Conservation (phyloP, 1,140 invertebrate genomes). For the Trissolcus basalis region DNA sequence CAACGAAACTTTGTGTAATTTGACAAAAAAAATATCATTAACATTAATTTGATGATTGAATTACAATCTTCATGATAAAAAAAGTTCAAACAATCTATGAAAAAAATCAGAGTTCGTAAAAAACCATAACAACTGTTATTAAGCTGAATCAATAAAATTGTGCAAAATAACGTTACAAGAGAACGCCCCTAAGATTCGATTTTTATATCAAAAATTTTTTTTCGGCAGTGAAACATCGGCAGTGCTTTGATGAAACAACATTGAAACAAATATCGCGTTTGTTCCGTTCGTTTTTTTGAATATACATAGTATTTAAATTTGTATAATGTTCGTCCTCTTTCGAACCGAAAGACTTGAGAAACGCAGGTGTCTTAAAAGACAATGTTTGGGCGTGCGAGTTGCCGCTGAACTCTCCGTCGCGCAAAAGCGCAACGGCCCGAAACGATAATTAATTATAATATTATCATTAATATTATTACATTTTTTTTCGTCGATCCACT, state of each 20-base stretch:
- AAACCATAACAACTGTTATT: no score
- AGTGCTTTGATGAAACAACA: slow-evolving; percentile 13
- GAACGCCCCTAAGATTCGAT: background rate
- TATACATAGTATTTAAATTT: slow-evolving; percentile 53
- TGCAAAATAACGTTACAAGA: slow-evolving; percentile 2
- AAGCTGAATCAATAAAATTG: no score
- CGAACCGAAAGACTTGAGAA: slow-evolving; percentile 40
- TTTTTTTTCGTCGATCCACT: slow-evolving; percentile 39
- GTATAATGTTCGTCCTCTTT: slow-evolving; percentile 27
- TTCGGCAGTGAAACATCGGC: slow-evolving; percentile 32
- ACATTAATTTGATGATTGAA: no score
- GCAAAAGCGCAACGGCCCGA: slow-evolving; percentile 37
- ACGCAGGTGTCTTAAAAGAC: slow-evolving; percentile 45
- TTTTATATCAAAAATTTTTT: background rate
- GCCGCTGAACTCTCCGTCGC: slow-evolving; percentile 10
- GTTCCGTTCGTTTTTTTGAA: slow-evolving; percentile 40
- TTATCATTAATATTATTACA: slow-evolving; percentile 10
- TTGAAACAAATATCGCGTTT: slow-evolving; percentile 30
- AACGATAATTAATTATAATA: slow-evolving; percentile 18
- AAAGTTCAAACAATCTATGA: no score
- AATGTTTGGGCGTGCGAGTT: slow-evolving; percentile 21
- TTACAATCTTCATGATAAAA: no score
- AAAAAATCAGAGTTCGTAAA: no score
- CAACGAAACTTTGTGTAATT: no score
- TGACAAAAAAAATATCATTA: no score